Evolutionary conservation across 1,140 invertebrate genomes (phyloP), one percentile per base, ranked within the genome.

Genomic region (Drosophila equinoxialis): DNA sequence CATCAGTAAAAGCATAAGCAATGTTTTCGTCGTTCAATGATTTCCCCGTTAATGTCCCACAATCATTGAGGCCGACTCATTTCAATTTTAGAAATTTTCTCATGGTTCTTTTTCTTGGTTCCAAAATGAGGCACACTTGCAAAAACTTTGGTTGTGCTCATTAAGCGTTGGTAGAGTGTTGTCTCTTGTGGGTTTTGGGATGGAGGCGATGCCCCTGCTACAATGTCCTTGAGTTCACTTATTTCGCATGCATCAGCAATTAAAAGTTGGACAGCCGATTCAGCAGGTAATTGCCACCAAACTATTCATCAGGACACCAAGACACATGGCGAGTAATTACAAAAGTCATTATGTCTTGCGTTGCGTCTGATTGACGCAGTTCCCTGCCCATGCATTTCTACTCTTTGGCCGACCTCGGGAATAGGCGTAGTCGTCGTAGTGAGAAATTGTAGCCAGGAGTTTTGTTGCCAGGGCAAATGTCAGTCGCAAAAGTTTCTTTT

Each of bases 211-310:
- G 39, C 14, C 17, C 41, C 10, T 37, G 37, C 51, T 59, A 8
- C n/a, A n/a, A 13, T 48, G 35, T 17, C 48, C 48, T 13, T 23
- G 30, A 45, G 51, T 67, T 60, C 41, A 60, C 39, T 71, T 64
- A 70, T 71, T 68, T 67, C 54, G 35, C 79, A 77, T 86, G 83
- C 77, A 66, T 76, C 72, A 71, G 83, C 83, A 87, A 87, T 86
- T 86, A 86, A 87, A 86, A 86, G 72, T 83, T 86, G 77, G 69
- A 77, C 72, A 82, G 72, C 59, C 73, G 83, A 87, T 79, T 76
- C 73, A 71, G 79, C 79, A 69, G 83, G 79, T 86, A 84, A 84
- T 83, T 76, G 76, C 80, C 45, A 41, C 65, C 48, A 41, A 68
- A 71, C 59, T 63, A 67, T 45, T 66, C 64, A 64, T 48, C 68